A percentile compares a stretch with the other conserved stretches of the same genome.
Conservation (phyloP, 2,113 vertebrate species). For the Anseranas semipalmata region DNA sequence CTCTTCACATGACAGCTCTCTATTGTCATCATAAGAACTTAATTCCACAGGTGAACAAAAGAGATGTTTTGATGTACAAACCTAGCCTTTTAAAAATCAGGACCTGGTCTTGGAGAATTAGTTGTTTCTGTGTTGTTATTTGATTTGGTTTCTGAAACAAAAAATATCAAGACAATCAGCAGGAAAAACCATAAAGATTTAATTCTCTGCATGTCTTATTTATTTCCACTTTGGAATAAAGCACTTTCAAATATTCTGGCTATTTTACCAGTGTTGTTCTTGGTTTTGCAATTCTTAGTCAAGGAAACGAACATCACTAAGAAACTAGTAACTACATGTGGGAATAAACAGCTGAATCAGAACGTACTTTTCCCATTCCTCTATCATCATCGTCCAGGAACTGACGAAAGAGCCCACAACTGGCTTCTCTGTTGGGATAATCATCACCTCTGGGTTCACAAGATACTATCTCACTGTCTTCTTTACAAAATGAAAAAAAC, state of each 20-base stretch:
- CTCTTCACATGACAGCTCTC: neutral
- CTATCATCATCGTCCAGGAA: slow-evolving; percentile 16
- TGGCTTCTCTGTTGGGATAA: slow-evolving; percentile 48
- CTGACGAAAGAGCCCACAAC: slow-evolving; percentile 39
- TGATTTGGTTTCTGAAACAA: neutral
- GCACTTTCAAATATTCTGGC: slow-evolving; percentile 15
- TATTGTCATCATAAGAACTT: neutral
- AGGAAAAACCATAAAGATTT: neutral
- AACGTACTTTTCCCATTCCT: slow-evolving; percentile 19
- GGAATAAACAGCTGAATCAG: slow-evolving; percentile 61
- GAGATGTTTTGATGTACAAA: neutral
- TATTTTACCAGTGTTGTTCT: slow-evolving; percentile 25
- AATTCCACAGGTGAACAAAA: neutral
- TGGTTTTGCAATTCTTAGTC: slow-evolving; percentile 53
- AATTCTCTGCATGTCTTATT: neutral
- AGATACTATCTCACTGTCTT: slow-evolving; percentile 31
- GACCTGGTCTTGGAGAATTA: neutral
- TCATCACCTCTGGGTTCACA: slow-evolving; percentile 24
- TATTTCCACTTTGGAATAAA: slow-evolving; percentile 6
- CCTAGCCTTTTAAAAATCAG: neutral
- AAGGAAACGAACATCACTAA: slow-evolving; percentile 47
- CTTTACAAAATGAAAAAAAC: neutral
- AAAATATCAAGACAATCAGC: neutral
- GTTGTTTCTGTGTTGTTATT: neutral
- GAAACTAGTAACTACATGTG: slow-evolving; percentile 65